These are phyloP conservation scores for Maccullochella peelii DNA, from an alignment of 2,113 vertebrate species.

Conservation along the genomic window DNA sequence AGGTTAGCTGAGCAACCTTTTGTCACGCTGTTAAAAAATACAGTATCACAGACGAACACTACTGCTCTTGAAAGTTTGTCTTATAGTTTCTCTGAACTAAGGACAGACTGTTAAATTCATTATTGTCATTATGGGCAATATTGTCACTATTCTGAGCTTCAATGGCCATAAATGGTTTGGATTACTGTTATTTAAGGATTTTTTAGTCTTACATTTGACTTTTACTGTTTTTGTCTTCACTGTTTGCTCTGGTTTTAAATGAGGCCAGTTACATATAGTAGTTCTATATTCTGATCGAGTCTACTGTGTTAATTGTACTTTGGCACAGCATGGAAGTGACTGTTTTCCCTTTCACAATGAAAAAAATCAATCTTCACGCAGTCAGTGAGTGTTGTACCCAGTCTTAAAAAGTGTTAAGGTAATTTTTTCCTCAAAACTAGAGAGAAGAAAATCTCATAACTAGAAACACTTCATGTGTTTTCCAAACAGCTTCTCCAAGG, in stretches of 20 bases:
- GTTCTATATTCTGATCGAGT: neutral
- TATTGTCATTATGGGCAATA: neutral
- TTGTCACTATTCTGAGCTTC: neutral
- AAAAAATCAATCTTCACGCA: neutral
- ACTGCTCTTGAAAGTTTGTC: neutral
- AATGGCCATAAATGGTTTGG: neutral
- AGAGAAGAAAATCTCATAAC: slow-evolving; percentile 15
- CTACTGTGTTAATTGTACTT: neutral
- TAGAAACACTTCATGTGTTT: slow-evolving; percentile 8
- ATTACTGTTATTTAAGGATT: neutral
- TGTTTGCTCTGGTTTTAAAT: neutral
- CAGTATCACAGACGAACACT: neutral
- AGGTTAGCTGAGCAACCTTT: neutral
- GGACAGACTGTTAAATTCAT: neutral
- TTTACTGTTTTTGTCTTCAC: neutral
- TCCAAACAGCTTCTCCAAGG: slow-evolving; percentile 7
- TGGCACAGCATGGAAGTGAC: neutral
- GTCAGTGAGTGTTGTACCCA: neutral
- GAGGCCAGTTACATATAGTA: neutral
- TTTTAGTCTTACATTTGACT: neutral
- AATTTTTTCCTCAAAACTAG: neutral
- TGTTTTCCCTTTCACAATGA: slow-evolving; percentile 7
- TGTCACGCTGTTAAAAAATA: neutral
- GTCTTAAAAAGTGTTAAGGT: neutral
- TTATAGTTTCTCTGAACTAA: neutral